Base-by-base conservation (phyloP, 2,888 invertebrate genomes). In the Eupithecia tripunctaria region DNA sequence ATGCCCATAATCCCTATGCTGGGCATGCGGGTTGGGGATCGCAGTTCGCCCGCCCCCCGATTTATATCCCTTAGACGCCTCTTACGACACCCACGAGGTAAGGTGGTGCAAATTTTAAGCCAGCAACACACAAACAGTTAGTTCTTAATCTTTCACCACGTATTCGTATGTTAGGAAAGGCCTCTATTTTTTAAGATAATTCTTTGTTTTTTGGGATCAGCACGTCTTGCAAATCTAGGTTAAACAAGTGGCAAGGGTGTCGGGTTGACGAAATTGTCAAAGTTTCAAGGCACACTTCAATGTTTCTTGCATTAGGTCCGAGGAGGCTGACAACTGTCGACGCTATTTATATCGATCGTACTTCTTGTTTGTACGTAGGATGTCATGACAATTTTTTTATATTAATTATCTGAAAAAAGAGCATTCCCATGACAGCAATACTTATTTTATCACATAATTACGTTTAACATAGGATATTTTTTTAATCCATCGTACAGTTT, bases 221-320 rank as follows among this genome's bases (percentile, higher is more conserved):
- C 56, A 56, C 56, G 56, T 56, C 5, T 7, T 56, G 56, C 14
- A 25, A 56, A 56, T 56, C 56, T 56, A 56, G 56, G 56, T 56
- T 56, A 25, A 56, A 56, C 56, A 25, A 25, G 56, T 56, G 56
- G 56, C 21, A 56, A 56, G 56, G 14, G 56, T 21, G 56, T 21
- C 25, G 25, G 21, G 25, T 56, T 56, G 56, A 14, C 56, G 56
- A 56, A 25, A 56, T 56, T 56, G 56, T 32, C 32, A 67, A 51
- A 51, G n/a, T 51, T 18, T 67, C 65, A 74, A 65, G 56, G 25
- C 21, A 14, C 25, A 56, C 56, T 56, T 14, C 56, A 56, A 56
- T 56, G 56, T 56, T 56, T 56, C 56, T 25, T 56, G 14, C 14
- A 56, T 56, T 56, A 56, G 56, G 56, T 56, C 56, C 21, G 21